Base-by-base conservation (phyloP, 1,140 invertebrate genomes). In the Tribolium castaneum region DNA sequence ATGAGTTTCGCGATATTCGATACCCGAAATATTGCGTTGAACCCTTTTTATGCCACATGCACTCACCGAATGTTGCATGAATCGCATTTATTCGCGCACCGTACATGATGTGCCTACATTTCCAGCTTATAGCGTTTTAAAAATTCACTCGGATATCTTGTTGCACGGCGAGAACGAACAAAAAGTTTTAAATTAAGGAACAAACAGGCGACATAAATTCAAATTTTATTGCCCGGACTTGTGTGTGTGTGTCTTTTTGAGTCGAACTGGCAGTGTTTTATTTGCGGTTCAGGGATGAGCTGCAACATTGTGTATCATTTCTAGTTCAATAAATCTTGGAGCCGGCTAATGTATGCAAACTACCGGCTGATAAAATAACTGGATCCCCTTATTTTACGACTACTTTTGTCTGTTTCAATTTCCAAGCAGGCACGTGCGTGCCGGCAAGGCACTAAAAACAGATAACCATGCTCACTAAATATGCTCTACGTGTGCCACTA, bases 351-450 rank as follows among this genome's bases (percentile, higher is more conserved):
- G 70, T 77, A 77, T 77, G 76, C 76, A 77, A 72, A 77, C 76
- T 62, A 77, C 66, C 51, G 35, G 39, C 70, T 77, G 76, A 77
- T 77, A 77, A 77, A 77, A 77, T 51, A 77, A 70, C 76, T 73
- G 52, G 51, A 77, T 56, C 49, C 51, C 52, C 70, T 52, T 77
- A 77, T 77, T 77, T 77, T 77, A 77, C 70, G 76, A 77, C 76
- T 77, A 77, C 76, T 77, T 77, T 70, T 70, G 76, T 77, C 76
- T 77, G 70, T 77, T 77, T 77, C 76, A 77, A 77, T 77, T 77
- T 77, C 76, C 50, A 77, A 56, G 70, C 76, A 59, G 51, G 76
- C 70, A 70, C 76, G 66, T 73, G 71, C 71, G 71, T 77, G 76
- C 70, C 54, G 70, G 70, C 45, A 70, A 59, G 56, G 76, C 76